These are phyloP conservation scores for Spheniscus mendiculus DNA, from an alignment of 2,113 vertebrate species.

Conservation along the genomic window DNA sequence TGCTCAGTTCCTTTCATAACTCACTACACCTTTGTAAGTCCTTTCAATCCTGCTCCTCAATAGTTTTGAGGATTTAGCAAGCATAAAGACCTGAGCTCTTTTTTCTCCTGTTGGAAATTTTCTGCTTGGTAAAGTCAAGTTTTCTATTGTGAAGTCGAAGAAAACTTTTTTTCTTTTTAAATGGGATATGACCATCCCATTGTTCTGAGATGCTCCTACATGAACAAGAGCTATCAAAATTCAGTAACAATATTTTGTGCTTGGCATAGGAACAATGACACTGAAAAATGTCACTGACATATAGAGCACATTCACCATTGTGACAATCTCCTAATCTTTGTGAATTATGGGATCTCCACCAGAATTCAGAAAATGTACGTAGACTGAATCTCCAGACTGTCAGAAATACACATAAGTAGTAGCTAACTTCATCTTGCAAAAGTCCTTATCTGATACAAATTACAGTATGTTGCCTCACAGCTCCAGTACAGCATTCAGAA, in stretches of 20 bases:
- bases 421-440: not conserved
- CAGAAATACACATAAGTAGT: not conserved
- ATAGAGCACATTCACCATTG: not conserved
- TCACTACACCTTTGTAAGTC: not conserved
- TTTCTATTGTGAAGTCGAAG: not conserved
- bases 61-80: not conserved
- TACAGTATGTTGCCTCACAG: not conserved
- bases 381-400: not conserved
- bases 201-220: not conserved
- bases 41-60: not conserved
- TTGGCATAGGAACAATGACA: not conserved
- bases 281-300: not conserved
- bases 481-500: not conserved
- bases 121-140: not conserved
- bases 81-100: not conserved
- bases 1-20: not conserved
- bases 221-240: not conserved
- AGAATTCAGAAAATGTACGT: not conserved
- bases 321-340: not conserved
- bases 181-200: not conserved
- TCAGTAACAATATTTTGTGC: not conserved
- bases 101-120: not conserved
- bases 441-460: not conserved
- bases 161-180: not conserved
- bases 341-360: not conserved